phyloP scores from a whole-genome alignment of 2,888 invertebrate genomes.

The Cephonodes hylas region DNA sequence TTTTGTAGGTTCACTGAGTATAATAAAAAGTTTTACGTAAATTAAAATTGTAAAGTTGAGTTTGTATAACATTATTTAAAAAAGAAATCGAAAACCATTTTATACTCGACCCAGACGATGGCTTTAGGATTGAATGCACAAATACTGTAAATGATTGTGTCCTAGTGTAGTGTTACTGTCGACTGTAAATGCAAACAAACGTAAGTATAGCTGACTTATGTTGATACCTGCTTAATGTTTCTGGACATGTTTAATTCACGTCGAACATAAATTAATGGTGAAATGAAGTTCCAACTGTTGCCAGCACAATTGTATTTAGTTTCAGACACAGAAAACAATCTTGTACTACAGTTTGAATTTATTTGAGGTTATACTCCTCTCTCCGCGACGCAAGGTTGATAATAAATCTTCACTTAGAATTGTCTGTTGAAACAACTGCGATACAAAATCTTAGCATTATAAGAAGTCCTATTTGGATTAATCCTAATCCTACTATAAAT shows the following conservation, averaged over 20 bases:
- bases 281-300: neutral
- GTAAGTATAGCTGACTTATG: neutral
- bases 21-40: no score
- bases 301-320: neutral
- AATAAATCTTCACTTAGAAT: neutral
- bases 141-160: neutral
- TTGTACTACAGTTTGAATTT: neutral
- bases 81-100: no score
- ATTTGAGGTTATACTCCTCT: neutral
- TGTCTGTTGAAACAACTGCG: neutral
- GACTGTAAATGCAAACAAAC: neutral
- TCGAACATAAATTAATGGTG: neutral
- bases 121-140: no score
- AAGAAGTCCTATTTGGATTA: neutral
- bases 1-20: no score
- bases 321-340: neutral
- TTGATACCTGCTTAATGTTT: neutral
- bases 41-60: no score
- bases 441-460: neutral
- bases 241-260: neutral
- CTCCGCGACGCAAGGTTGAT: neutral
- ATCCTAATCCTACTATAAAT: neutral
- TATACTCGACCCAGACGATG: no score
- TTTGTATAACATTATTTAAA: no score
- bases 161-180: neutral